phyloP scores from a whole-genome alignment of 2,797 vertebrate genomes.

The Columba guinea region DNA sequence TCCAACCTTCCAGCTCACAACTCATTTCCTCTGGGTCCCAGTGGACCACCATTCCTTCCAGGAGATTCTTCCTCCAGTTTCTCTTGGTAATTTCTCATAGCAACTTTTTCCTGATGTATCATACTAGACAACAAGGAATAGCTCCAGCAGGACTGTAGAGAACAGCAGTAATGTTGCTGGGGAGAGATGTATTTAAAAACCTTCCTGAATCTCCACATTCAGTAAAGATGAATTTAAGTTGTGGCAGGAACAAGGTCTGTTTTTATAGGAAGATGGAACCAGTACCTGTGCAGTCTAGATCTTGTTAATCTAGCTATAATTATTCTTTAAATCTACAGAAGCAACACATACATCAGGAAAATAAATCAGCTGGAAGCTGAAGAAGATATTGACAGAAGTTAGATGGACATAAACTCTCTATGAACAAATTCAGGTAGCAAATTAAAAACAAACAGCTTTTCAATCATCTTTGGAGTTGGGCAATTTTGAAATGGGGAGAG shows the following conservation, averaged over 20 bases:
- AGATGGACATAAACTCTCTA: neutral
- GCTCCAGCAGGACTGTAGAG: neutral
- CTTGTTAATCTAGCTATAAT: neutral
- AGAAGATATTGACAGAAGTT: neutral
- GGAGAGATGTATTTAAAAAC: neutral
- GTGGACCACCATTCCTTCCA: neutral
- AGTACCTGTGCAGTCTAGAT: neutral
- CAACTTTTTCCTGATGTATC: neutral
- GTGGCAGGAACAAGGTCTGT: neutral
- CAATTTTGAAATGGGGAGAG: neutral
- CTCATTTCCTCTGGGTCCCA: slow-evolving; percentile 21
- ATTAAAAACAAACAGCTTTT: neutral
- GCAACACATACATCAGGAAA: neutral
- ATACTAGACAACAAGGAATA: neutral
- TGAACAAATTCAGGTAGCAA: neutral
- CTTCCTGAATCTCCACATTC: neutral
- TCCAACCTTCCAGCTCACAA: neutral
- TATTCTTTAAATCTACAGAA: neutral
- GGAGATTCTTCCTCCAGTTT: slow-evolving; percentile 36
- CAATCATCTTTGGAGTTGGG: neutral
- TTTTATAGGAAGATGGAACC: neutral
- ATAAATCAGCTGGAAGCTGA: neutral
- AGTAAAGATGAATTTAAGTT: neutral
- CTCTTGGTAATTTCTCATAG: neutral
- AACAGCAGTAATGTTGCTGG: neutral